Percentiles rank a stretch among this genome's conserved stretches.
phyloP scores from a whole-genome alignment of 2,113 vertebrate genomes.

The Pomatostomus ruficeps region DNA sequence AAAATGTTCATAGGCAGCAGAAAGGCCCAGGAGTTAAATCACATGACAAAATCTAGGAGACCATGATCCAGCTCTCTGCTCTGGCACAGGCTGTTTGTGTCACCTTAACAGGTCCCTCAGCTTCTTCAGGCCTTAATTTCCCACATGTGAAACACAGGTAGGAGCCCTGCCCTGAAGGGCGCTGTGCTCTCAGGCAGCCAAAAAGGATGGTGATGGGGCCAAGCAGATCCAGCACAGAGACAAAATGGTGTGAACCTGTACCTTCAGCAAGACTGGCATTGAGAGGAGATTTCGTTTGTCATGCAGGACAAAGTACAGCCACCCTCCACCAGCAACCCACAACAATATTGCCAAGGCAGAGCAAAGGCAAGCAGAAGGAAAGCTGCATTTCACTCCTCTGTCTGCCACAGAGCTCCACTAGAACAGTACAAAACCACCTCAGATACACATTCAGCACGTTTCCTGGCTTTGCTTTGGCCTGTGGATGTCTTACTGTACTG shows the following conservation, averaged over 20 bases:
- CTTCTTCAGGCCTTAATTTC: neutral
- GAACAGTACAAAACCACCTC: neutral
- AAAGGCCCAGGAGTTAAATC: neutral
- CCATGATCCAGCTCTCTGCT: neutral
- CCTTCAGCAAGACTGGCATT: neutral
- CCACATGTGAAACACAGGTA: neutral
- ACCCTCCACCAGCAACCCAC: neutral
- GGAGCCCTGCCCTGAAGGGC: neutral
- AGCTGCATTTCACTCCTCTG: neutral
- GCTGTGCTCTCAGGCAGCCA: neutral
- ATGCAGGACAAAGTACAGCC: neutral
- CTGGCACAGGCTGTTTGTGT: neutral
- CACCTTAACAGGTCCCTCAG: neutral
- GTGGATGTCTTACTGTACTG: too few species aligned
- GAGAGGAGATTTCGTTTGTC: neutral
- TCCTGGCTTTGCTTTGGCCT: neutral
- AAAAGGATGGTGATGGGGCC: neutral
- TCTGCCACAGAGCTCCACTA: neutral
- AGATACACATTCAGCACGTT: neutral
- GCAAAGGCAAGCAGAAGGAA: neutral
- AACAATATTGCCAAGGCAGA: neutral
- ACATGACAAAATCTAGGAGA: neutral
- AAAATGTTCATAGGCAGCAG: neutral
- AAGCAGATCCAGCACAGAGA: neutral
- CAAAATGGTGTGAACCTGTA: neutral